Base-by-base conservation (phyloP, 2,113 vertebrate species). In the Climacteris rufus region DNA sequence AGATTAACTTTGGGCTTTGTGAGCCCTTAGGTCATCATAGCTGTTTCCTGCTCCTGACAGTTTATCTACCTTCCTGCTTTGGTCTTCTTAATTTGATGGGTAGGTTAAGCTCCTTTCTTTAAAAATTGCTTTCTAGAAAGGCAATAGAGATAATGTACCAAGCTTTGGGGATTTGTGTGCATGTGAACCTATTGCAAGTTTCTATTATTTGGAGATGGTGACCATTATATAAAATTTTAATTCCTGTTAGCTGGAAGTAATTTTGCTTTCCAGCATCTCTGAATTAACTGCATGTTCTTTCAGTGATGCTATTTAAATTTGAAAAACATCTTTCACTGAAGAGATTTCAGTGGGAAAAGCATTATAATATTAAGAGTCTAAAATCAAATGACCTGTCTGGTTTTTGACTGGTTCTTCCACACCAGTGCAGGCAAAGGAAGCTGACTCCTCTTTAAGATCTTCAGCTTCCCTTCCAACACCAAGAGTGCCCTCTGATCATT, bases 221-320 rank as follows among this genome's bases (percentile, higher is more conserved):
- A 61, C 8, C 14, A 27, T 50, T 70, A 24, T 13, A 45, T 61
- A 66, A 80, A 61, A 69, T 23, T 49, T 45, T 22, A 80, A 52
- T 86, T 80, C 18, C 11, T 49, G 2, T 68, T 59, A 52, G 20
- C 83, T 23, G 69, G 11, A 59, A 90, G 13, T 85, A 21, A 21
- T 52, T 83, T 59, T 89, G 21, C 39, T 86, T 89, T 59, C 47
- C 53, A 76, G 66, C n/a, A 80, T n/a, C 61, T 56, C 84, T 82
- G 35, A 69, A 45, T 24, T 91, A 90, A 35, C 52, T 83, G 40
- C 39, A 5, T 60, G 22, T 90, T 90, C 33, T 79, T 90, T 79
- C 37, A 68, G 24, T 53, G 53, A 56, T 86, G 57, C 78, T 90
- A 19, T 79, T 96, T 87, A 76, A 83, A 83, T 85, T 95, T 88